phyloP scores from a whole-genome alignment of 2,113 vertebrate genomes.

The Hyperoodon ampullatus region DNA sequence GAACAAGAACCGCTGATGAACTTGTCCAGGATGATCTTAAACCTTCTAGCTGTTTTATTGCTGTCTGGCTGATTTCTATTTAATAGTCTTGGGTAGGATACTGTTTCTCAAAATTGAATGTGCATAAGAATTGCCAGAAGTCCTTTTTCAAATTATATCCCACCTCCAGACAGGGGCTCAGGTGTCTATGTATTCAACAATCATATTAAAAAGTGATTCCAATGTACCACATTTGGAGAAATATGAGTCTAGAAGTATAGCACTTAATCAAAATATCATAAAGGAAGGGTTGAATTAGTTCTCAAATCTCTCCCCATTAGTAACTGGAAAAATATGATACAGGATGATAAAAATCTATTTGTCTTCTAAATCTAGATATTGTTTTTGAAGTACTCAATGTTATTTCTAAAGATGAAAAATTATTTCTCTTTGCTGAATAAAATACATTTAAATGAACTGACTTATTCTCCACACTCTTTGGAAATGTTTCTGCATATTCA shows the following conservation, averaged over 20 bases:
- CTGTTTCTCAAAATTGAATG: background rate
- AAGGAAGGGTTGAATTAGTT: background rate
- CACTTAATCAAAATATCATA: background rate
- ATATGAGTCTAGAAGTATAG: background rate
- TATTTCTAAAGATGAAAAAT: constrained; percentile 14
- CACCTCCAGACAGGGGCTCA: background rate
- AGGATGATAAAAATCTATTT: background rate
- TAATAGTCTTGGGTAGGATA: background rate
- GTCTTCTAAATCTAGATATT: background rate
- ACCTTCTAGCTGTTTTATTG: background rate
- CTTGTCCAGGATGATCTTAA: background rate
- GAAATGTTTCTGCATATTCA: background rate
- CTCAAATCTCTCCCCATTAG: background rate
- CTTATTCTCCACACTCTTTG: background rate
- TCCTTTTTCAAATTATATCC: background rate
- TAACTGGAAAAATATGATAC: background rate
- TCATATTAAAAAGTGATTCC: background rate
- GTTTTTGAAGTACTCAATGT: background rate
- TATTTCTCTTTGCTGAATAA: background rate
- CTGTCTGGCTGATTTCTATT: background rate
- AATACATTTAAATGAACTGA: background rate
- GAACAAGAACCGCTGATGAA: background rate
- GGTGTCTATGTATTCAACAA: background rate
- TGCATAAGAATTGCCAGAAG: background rate
- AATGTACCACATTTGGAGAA: background rate